Evolutionary conservation across 2,113 vertebrate species (phyloP), one percentile per base, ranked within the genome.

Genomic region (Gasterosteus nipponicus): DNA sequence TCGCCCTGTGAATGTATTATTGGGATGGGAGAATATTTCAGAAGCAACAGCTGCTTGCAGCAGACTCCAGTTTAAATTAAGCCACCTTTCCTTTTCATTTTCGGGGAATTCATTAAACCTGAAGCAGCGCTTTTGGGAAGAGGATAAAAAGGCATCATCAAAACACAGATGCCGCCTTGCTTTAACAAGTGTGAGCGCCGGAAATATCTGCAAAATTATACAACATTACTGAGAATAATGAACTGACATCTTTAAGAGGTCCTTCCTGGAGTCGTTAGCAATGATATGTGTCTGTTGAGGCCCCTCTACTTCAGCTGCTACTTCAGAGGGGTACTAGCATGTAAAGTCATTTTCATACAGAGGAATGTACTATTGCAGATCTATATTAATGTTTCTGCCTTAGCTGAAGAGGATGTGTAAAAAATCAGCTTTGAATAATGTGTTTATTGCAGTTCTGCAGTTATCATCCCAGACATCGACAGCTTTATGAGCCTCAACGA

Each of bases 351-450:
- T 51, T 51, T 63, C 47, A 33, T 16, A 49, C 64, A n/a, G 42
- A 73, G 26, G 5, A 31, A 75, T 44, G 10, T 64, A 71, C 38
- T 71, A 75, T 58, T 70, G 19, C 47, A 69, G 16, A 7, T 38
- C 31, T 46, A 51, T 53, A 56, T 73, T 31, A 66, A 44, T 49
- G n/a, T 14, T 29, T 77, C n/a, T 59, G n/a, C 47, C 11, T 49
- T 71, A 81, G 64, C 69, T 76, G 58, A 64, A 63, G 35, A 44
- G 71, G 82, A 78, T 42, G 33, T 46, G 69, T 68, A 29, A 46
- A 46, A 57, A 16, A 56, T 71, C 46, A 60, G 38, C 44, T 46
- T 46, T 67, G 53, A 82, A 71, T 85, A 35, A 69, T 19, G 54
- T 69, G 44, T 65, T 67, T 73, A 26, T 26, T 26, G 22, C 22